Conservation (phyloP, 37 sponge, comb jelly and placozoan genomes). For the Hexactinellida sp. region DNA sequence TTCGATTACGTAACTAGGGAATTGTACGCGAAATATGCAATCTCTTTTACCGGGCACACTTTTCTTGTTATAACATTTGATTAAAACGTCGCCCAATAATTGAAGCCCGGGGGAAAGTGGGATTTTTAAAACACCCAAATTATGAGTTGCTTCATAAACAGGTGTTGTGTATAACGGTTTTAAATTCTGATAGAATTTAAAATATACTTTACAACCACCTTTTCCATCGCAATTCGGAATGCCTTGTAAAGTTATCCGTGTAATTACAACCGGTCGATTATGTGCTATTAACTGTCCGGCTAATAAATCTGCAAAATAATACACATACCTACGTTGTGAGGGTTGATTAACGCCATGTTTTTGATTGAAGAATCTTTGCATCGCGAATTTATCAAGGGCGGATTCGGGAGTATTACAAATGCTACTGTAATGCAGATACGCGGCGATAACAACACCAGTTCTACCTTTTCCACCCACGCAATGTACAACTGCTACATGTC, state of each 20-base stretch:
- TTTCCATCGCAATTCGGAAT: constrained; percentile 86
- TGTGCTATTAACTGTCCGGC: constrained; percentile 55
- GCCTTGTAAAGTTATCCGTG: constrained; percentile 75
- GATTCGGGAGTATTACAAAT: constrained; percentile 77
- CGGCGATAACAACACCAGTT: constrained; percentile 89
- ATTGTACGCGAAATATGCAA: constrained; percentile 75
- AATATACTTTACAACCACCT: constrained; percentile 65
- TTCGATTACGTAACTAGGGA: constrained; percentile 59
- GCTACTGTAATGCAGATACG: constrained; percentile 93
- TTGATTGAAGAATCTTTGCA: constrained; percentile 82
- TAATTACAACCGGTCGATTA: constrained; percentile 41
- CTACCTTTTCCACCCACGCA: constrained; percentile 98
- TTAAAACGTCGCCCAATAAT: neutral
- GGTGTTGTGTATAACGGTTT: constrained; percentile 54
- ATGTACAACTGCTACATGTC: constrained; percentile 87
- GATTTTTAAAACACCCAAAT: neutral
- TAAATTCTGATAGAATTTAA: constrained; percentile 83
- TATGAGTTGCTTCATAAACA: neutral
- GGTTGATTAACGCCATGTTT: constrained; percentile 96
- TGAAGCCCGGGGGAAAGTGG: constrained; percentile 16
- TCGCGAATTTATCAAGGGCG: constrained; percentile 85
- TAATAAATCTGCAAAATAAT: constrained; percentile 79
- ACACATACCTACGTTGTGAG: constrained; percentile 83
- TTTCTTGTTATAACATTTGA: constrained; percentile 87
- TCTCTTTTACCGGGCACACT: constrained; percentile 43